phyloP scores from a whole-genome alignment of 2,113 vertebrate genomes.

The Pao palembangensis region DNA sequence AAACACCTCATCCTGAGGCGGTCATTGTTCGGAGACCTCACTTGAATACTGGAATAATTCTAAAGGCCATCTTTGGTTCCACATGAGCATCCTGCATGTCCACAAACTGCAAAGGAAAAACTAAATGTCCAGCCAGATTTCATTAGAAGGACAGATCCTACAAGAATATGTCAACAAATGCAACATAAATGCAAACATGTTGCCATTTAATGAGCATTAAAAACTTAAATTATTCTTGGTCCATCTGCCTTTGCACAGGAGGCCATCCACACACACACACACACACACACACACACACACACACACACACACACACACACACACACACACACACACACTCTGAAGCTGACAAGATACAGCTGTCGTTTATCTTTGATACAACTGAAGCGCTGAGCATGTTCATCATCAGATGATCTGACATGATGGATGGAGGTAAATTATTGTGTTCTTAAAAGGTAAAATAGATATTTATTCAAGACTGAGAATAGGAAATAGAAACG shows the following conservation, averaged over 20 bases:
- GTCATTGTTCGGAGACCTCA: too few relatives aligned
- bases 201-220: too few relatives aligned
- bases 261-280: too few relatives aligned
- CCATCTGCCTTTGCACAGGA: not conserved
- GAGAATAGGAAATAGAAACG: slow-evolving; percentile 10
- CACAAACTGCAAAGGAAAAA: not conserved
- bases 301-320: too few relatives aligned
- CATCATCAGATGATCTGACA: slow-evolving; percentile 43
- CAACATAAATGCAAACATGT: too few relatives aligned
- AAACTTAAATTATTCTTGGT: not conserved
- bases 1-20: too few relatives aligned
- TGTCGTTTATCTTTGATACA: slow-evolving; percentile 35
- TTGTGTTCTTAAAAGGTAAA: slow-evolving; percentile 19
- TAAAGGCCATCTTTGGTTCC: not conserved
- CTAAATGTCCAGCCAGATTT: slow-evolving; percentile 1
- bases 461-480: slow-evolving; percentile 9
- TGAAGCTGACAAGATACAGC: slow-evolving; percentile 22
- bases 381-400: slow-evolving; percentile 51
- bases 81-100: too few relatives aligned
- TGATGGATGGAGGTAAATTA: slow-evolving; percentile 43
- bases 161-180: too few relatives aligned
- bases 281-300: too few relatives aligned
- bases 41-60: too few relatives aligned
- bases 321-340: slow-evolving; percentile 1
- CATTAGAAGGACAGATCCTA: too few relatives aligned